phyloP scores from a whole-genome alignment of 2,888 invertebrate species.

The Drosophila neoperkinsi region DNA sequence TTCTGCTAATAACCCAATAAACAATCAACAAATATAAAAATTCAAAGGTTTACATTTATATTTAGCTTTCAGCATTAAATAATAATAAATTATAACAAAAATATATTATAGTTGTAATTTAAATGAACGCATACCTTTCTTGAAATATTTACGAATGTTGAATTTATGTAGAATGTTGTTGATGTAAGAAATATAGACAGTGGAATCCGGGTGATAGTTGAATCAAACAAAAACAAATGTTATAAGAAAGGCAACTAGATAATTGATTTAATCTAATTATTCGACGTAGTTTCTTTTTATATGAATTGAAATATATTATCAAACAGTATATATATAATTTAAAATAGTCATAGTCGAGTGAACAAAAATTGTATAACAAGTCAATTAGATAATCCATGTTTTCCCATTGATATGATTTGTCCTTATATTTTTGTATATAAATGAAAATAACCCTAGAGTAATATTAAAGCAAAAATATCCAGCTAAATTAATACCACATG shows the following conservation, averaged over 20 bases:
- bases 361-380: neutral
- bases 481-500: accelerated
- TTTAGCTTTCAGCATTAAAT: neutral
- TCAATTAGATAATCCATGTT: neutral
- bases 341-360: neutral
- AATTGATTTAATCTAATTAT: neutral
- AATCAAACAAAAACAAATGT: accelerated
- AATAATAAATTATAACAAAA: neutral
- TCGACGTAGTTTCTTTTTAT: neutral
- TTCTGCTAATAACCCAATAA: neutral
- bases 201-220: neutral
- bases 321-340: neutral
- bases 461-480: neutral
- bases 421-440: no score
- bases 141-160: neutral
- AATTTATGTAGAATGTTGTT: neutral
- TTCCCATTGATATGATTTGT: neutral
- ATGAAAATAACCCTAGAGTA: neutral
- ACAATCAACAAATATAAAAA: accelerated
- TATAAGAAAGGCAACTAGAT: neutral
- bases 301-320: neutral
- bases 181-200: neutral
- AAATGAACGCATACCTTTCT: neutral
- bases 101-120: neutral
- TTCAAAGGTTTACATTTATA: neutral